Evolutionary conservation across 2,888 invertebrate species (phyloP).

Genomic region (Trichacis sp.): DNA sequence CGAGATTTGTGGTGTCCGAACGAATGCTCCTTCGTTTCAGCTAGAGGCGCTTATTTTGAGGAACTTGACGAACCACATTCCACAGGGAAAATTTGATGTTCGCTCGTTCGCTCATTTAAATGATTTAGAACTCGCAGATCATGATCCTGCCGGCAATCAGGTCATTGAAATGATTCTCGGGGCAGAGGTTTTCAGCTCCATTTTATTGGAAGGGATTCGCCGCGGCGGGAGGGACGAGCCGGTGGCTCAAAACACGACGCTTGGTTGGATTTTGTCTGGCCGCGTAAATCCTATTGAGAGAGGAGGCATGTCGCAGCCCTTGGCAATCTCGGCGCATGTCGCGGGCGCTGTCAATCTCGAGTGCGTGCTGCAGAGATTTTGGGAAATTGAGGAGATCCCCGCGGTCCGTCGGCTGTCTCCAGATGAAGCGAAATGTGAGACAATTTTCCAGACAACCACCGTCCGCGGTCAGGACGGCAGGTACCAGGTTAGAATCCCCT

Average conservation of each 20-base stretch:
- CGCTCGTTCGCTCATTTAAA: background rate
- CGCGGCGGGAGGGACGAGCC: conserved; percentile 7
- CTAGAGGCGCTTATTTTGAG: background rate
- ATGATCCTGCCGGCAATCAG: background rate
- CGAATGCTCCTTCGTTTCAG: background rate
- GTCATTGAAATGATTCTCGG: conserved; percentile 10
- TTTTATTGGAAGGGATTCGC: conserved; percentile 7
- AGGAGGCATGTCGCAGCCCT: background rate
- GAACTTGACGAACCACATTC: background rate
- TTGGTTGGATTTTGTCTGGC: conserved; percentile 10
- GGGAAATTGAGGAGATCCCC: conserved; percentile 5
- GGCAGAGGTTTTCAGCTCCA: conserved; percentile 13
- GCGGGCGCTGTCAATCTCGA: background rate
- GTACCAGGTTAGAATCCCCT: conserved; percentile 2
- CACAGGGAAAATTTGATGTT: background rate
- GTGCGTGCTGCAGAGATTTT: background rate
- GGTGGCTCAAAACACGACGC: conserved; percentile 9
- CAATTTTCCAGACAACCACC: conserved; percentile 2
- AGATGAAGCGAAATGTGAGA: background rate
- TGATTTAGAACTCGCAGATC: conserved; percentile 11
- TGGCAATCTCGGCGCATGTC: background rate
- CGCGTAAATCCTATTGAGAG: background rate
- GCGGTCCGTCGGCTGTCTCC: background rate
- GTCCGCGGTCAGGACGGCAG: background rate
- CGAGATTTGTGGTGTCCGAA: background rate